Base-by-base conservation (phyloP, 2,113 vertebrate species). In the Elephas maximus region DNA sequence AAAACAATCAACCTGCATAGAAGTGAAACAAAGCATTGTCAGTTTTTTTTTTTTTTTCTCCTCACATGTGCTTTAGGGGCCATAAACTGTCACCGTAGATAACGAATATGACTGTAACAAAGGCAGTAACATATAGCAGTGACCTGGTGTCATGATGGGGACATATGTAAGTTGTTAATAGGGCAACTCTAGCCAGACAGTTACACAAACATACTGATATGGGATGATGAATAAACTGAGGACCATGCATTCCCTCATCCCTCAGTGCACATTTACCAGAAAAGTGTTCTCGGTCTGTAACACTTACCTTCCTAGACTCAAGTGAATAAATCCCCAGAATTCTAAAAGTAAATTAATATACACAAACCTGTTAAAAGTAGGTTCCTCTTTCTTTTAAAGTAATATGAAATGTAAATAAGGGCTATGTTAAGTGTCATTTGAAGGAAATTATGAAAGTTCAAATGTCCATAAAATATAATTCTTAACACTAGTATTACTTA, bases 91-190 rank as follows among this genome's bases (percentile, higher is more conserved):
- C 48, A 57, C 5, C 3, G 24, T 15, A 84, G 6, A 0, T 71
- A 30, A 83, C 3, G 4, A 5, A 44, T 63, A 6, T 9, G 44
- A 18, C 3, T 57, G 5, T 23, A 73, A 5, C 74, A 48, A 18
- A 77, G 28, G 3, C 20, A 45, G 6, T 20, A 63, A 1, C 37
- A 69, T 18, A 28, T 24, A 77, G 6, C 11, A 79, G 26, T 84
- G 44, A 24, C 2, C 62, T 20, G 28, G 1, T 21, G 48, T 1
- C 18, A 37, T 3, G 2, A 37, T n/a, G 21, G 14, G 4, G 6
- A 69, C 41, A 87, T 2, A 8, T 2, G 10, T 4, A 85, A 45
- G 24, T 60, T 62, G 82, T 15, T 94, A 7, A n/a, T 60, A 74
- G 0, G 17, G 10, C 10, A 77, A 17, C 8, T 23, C 15, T 51